phyloP scores from a whole-genome alignment of 2,113 vertebrate genomes.

The Ranitomeya variabilis region DNA sequence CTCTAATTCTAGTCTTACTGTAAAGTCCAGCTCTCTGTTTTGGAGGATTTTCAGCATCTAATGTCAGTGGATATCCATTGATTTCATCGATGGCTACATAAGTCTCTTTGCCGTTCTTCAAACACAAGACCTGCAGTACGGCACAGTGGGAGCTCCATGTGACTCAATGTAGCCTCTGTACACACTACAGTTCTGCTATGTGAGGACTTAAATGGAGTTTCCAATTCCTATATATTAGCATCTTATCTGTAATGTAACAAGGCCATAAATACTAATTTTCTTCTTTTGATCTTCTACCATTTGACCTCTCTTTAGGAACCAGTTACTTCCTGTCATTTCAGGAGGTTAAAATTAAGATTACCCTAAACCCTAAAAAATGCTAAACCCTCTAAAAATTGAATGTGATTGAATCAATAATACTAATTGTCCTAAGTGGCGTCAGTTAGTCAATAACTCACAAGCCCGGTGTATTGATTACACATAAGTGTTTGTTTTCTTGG shows the following conservation, averaged over 20 bases:
- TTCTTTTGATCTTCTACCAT: neutral
- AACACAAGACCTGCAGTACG: too few species aligned
- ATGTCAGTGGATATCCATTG: too few species aligned
- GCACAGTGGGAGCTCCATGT: too few species aligned
- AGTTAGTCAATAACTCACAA: constrained; percentile 10
- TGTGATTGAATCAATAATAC: constrained; percentile 15
- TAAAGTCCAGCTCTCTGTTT: too few species aligned
- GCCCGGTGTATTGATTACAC: neutral
- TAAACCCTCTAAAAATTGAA: neutral
- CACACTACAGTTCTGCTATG: neutral
- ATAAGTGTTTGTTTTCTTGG: neutral
- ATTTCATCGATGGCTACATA: too few species aligned
- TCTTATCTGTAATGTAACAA: neutral
- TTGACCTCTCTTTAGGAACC: neutral
- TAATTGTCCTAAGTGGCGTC: constrained; percentile 20
- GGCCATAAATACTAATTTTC: neutral
- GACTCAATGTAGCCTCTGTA: too few species aligned
- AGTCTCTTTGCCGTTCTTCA: too few species aligned
- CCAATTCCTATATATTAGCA: neutral
- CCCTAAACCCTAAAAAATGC: neutral
- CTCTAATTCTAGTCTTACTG: too few species aligned
- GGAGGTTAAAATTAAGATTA: neutral
- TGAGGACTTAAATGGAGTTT: too few species aligned
- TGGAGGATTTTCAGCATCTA: too few species aligned
- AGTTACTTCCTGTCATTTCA: neutral